phyloP scores from a whole-genome alignment of 2,888 invertebrate species.

The Polydrusus pterygomalis region DNA sequence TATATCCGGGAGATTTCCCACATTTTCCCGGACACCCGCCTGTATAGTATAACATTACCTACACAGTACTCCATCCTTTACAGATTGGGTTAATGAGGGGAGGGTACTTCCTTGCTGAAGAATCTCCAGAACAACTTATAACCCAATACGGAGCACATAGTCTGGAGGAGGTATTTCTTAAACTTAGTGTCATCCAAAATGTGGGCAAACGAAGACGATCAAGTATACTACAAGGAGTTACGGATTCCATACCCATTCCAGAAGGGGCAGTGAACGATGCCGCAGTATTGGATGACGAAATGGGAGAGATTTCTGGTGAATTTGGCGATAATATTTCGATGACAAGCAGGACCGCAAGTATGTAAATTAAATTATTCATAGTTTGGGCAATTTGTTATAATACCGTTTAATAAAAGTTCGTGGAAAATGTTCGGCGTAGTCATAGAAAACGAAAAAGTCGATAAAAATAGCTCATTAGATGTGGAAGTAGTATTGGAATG shows the following conservation, averaged over 20 bases:
- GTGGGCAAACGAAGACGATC: constrained; percentile 87
- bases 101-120: constrained; percentile 89
- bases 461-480: no score
- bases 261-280: constrained; percentile 76
- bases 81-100: constrained; percentile 90
- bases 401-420: background rate
- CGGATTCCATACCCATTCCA: constrained; percentile 80
- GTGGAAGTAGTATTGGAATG: no score
- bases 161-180: constrained; percentile 87
- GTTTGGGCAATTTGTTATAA: background rate
- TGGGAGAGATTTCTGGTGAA: constrained; percentile 88
- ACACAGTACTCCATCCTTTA: no score
- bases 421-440: no score
- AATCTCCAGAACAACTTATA: constrained; percentile 83
- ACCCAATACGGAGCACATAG: constrained; percentile 83
- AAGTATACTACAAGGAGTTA: constrained; percentile 85
- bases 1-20: no score
- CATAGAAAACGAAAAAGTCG: no score
- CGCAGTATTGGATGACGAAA: constrained; percentile 79
- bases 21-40: no score
- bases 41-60: no score
- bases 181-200: constrained; percentile 86
- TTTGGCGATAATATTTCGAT: constrained; percentile 91
- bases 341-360: constrained; percentile 77
- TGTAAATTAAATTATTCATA: constrained; percentile 14